Evolutionary conservation across 2,888 invertebrate species (phyloP).

Genomic region (Oeneis ivallda): DNA sequence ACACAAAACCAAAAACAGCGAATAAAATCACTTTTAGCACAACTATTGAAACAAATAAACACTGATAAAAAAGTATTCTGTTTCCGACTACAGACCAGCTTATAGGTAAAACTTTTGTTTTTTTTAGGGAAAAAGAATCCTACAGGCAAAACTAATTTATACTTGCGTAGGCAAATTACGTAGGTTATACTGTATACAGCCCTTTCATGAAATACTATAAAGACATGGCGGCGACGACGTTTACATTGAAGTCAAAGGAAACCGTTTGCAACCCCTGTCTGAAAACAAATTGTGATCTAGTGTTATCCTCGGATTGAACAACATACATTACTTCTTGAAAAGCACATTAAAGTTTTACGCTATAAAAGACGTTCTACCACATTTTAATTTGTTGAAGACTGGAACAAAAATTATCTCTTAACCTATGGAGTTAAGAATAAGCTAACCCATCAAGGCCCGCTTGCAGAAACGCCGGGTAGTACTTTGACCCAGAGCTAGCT

Average conservation of each 20-base stretch:
- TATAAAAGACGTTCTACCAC: neutral
- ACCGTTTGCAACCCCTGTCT: constrained; percentile 17
- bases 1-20: constrained; percentile 1
- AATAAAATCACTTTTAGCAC: too few species aligned
- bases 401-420: too few species aligned
- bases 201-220: constrained; percentile 30
- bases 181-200: constrained; percentile 12
- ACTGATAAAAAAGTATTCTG: too few species aligned
- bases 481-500: too few species aligned
- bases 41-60: too few species aligned
- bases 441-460: too few species aligned
- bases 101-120: too few species aligned
- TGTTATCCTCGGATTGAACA: neutral
- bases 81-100: too few species aligned
- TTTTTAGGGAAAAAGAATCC: too few species aligned
- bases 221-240: constrained; percentile 31
- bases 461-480: too few species aligned
- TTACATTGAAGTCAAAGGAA: constrained; percentile 29
- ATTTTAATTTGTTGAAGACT: too few species aligned
- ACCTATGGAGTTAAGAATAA: too few species aligned
- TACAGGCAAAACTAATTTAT: neutral
- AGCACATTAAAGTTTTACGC: neutral
- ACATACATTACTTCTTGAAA: constrained; percentile 22
- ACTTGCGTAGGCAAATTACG: neutral
- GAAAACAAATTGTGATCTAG: constrained; percentile 2